phyloP scores from a whole-genome alignment of 2,797 vertebrate genomes.

The Anolis apletophallus region DNA sequence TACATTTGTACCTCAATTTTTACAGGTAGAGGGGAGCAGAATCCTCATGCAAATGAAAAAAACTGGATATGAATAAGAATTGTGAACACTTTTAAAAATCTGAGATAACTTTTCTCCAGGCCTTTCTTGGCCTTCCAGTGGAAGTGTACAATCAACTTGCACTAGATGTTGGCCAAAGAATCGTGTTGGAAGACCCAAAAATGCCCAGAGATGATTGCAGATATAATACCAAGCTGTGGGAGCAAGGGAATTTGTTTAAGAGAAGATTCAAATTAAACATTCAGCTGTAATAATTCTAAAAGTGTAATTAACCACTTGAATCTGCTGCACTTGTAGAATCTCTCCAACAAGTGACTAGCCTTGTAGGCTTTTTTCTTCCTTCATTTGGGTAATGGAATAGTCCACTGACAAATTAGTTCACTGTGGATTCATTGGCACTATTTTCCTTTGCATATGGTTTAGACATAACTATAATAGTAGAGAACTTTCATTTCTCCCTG shows the following conservation, averaged over 20 bases:
- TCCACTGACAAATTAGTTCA: neutral
- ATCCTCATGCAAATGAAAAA: no score
- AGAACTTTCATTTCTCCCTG: constrained; percentile 22
- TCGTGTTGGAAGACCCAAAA: no score
- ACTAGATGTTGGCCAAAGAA: no score
- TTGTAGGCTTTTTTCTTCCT: constrained; percentile 17
- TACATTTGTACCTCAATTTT: no score
- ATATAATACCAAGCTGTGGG: neutral
- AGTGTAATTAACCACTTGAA: neutral
- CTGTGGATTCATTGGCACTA: neutral
- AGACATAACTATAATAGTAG: constrained; percentile 16
- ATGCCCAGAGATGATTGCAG: neutral
- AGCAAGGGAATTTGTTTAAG: neutral
- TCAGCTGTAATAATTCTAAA: neutral
- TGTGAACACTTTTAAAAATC: no score
- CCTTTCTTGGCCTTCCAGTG: no score
- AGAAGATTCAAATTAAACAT: neutral
- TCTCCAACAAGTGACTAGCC: constrained; percentile 30
- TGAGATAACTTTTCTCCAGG: no score
- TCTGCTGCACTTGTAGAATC: neutral
- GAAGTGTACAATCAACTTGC: no score
- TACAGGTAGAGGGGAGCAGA: no score
- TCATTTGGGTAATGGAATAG: neutral
- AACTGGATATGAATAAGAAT: no score
- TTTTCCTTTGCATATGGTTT: constrained; percentile 24